Evolutionary conservation across 2,797 vertebrate species (phyloP).

Genomic region (Hydrophis major): DNA sequence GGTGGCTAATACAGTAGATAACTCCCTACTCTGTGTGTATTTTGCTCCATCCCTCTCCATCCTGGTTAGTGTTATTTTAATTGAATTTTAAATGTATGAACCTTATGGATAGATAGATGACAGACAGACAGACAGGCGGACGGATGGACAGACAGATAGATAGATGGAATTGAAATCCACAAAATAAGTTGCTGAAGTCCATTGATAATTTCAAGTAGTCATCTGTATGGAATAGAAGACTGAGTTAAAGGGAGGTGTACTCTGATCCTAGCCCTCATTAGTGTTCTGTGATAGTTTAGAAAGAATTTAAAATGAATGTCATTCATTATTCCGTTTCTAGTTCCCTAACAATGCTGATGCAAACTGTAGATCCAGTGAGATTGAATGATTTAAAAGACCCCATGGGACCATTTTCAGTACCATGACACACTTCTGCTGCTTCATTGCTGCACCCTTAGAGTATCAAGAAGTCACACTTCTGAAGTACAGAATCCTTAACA

Average conservation of each 20-base stretch:
- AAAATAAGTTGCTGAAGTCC: background rate
- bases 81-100: background rate
- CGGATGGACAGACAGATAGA: too few species aligned
- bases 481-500: background rate
- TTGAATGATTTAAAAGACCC: background rate
- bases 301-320: background rate
- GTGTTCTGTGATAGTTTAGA: background rate
- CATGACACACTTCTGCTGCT: background rate
- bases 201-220: background rate
- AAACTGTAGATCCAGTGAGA: background rate
- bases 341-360: too few species aligned
- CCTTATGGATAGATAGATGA: background rate
- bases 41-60: background rate
- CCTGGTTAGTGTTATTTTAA: background rate
- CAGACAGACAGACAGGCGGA: too few species aligned
- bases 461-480: background rate
- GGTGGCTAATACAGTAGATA: background rate
- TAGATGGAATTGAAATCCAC: background rate
- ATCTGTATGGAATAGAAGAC: background rate
- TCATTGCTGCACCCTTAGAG: background rate
- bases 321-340: too few species aligned
- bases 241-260: background rate
- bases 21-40: background rate
- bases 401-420: background rate
- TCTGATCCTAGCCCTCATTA: background rate